Base-by-base conservation (phyloP, 2,797 vertebrate genomes). In the Gymnopithys bicolor region DNA sequence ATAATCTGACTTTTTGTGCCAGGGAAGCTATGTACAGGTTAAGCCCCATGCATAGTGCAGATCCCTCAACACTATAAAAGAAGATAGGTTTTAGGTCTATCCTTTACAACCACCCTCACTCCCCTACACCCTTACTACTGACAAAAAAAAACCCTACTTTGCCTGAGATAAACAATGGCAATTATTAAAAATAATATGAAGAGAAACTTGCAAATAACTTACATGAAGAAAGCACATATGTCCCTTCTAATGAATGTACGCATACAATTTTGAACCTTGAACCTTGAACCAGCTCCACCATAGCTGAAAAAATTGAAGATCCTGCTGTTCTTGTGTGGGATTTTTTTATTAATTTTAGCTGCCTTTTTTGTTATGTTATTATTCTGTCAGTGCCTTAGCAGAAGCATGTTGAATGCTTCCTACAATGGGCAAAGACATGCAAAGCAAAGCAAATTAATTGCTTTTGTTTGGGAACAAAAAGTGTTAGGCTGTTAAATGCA, bases 181-280 rank as follows among this genome's bases (percentile, higher is more conserved):
- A 77, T 66, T 12, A n/a, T 41, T 37, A 5, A 75, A 84, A 85
- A n/a, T 19, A 62, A 64, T 28, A 4, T 6, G 14, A 89, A 67
- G 23, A 87, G 21, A 68, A 60, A 41, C 43, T 59, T 67, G 23
- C 19, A 51, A 66, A 37, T 28, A 69, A 45, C 21, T 81, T 56
- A 30, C 0, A 2, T 37, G 13, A 79, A 76, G 35, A 89, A 74
- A 69, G 35, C 3, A 11, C 0, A 0, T 28, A 49, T 15, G 10
- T 23, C 30, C n/a, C 16, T 76, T 85, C 24, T 32, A 41, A 24
- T 28, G 76, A 46, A 53, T 22, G 25, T 62, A 24, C 18, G 62
- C 27, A 12, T 33, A 16, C 39, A 64, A 13, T 91, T 93, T 49
- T 51, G 87, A 87, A 53, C 45, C 13, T 33, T 67, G 8, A 11